A percentile compares a stretch with the other conserved stretches of the same genome.
phyloP scores from a whole-genome alignment of 2,113 vertebrate genomes.

The Anas platyrhynchos region DNA sequence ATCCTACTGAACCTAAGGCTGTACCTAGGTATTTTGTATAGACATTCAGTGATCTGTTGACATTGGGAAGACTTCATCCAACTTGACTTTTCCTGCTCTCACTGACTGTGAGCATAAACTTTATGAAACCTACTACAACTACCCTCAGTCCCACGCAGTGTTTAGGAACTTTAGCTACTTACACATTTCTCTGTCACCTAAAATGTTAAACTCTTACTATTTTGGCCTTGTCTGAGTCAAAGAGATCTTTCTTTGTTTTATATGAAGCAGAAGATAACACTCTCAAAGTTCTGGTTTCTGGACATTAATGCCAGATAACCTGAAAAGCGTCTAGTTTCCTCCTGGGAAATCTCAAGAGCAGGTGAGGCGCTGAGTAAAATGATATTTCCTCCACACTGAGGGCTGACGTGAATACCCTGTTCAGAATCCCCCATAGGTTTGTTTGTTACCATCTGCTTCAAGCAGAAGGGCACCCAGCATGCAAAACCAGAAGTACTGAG shows the following conservation, averaged over 20 bases:
- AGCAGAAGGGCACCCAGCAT: fast-evolving
- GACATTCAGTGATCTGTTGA: background rate
- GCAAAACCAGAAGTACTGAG: background rate
- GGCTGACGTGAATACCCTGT: background rate
- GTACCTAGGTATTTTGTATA: background rate
- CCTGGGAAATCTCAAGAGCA: background rate
- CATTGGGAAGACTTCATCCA: background rate
- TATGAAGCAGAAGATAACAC: background rate
- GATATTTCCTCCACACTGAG: background rate
- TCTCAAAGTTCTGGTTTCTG: background rate
- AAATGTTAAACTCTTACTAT: background rate
- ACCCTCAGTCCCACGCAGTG: background rate
- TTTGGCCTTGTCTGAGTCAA: background rate
- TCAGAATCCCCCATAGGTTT: background rate
- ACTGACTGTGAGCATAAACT: background rate
- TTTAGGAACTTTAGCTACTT: background rate
- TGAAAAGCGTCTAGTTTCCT: background rate
- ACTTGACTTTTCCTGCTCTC: background rate
- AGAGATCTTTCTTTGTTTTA: background rate
- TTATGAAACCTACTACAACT: background rate
- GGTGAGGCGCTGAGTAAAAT: background rate
- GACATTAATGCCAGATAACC: background rate
- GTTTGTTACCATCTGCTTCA: background rate
- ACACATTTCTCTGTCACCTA: background rate
- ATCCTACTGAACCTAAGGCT: no score